Conservation (phyloP, 2,113 vertebrate species). For the Vulpes lagopus region DNA sequence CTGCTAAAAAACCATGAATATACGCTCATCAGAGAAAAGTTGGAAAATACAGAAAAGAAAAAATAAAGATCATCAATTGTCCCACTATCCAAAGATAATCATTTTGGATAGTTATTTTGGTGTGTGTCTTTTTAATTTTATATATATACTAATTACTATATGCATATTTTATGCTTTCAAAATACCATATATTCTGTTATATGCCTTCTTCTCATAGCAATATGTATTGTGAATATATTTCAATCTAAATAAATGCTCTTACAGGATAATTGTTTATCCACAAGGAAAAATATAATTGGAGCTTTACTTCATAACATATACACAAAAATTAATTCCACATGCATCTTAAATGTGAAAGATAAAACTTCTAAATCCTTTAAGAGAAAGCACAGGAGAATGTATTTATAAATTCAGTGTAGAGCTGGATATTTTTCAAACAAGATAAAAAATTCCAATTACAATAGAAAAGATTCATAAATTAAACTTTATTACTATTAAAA, state of each 20-base stretch:
- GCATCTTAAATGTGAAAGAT: constrained; percentile 11
- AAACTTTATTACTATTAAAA: background rate
- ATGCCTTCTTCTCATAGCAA: background rate
- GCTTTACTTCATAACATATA: background rate
- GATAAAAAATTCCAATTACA: background rate
- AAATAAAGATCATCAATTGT: background rate
- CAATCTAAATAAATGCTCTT: background rate
- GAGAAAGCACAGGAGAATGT: background rate
- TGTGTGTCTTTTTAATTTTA: background rate
- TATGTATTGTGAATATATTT: constrained; percentile 11
- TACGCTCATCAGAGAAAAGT: background rate
- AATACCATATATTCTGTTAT: background rate
- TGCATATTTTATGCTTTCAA: background rate
- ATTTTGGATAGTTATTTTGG: background rate
- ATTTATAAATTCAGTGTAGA: constrained; percentile 15
- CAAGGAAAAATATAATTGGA: background rate
- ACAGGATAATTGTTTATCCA: background rate
- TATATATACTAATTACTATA: background rate
- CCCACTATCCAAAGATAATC: background rate
- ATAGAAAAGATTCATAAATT: constrained; percentile 31
- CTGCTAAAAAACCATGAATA: background rate
- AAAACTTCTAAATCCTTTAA: background rate
- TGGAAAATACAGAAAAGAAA: constrained; percentile 42
- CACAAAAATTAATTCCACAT: constrained; percentile 28
- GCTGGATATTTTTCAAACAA: background rate